These are phyloP conservation scores for Melanchra persicariae DNA, from an alignment of 2,888 invertebrate genomes.

Conservation along the genomic window DNA sequence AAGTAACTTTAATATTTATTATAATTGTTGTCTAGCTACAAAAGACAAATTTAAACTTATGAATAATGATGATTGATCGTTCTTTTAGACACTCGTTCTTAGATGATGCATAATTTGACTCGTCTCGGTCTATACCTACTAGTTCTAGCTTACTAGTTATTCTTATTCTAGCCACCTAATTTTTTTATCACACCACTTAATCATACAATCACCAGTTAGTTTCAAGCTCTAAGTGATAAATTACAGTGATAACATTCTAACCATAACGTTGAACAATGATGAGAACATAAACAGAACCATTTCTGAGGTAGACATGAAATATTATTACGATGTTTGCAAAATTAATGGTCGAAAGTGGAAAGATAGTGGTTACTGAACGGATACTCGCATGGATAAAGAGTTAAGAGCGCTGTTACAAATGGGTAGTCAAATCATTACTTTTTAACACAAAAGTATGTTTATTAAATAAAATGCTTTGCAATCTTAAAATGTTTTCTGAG, in stretches of 20 bases:
- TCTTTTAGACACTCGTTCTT: background rate
- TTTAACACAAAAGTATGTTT: too few relatives aligned
- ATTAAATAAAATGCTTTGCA: too few relatives aligned
- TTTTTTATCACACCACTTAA: conserved; percentile 37
- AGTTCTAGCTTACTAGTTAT: background rate
- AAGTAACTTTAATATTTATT: too few relatives aligned
- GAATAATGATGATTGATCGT: background rate
- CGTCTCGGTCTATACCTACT: background rate
- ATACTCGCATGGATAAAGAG: conserved; percentile 33
- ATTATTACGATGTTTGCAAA: conserved; percentile 35
- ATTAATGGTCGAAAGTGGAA: conserved; percentile 44
- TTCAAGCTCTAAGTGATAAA: conserved; percentile 44
- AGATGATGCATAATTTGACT: background rate
- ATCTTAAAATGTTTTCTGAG: too few relatives aligned
- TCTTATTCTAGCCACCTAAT: conserved; percentile 2
- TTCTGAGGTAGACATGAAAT: conserved; percentile 22
- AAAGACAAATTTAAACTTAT: too few relatives aligned
- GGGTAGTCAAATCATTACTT: too few relatives aligned
- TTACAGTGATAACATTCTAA: conserved; percentile 35
- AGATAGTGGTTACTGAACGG: conserved; percentile 3
- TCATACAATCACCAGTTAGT: conserved; percentile 25
- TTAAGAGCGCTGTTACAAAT: too few relatives aligned
- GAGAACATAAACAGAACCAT: conserved; percentile 39
- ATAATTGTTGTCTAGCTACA: too few relatives aligned
- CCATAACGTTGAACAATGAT: conserved; percentile 41